Conservation (phyloP, 2,797 vertebrate genomes). For the Phyllotis vaccarum region DNA sequence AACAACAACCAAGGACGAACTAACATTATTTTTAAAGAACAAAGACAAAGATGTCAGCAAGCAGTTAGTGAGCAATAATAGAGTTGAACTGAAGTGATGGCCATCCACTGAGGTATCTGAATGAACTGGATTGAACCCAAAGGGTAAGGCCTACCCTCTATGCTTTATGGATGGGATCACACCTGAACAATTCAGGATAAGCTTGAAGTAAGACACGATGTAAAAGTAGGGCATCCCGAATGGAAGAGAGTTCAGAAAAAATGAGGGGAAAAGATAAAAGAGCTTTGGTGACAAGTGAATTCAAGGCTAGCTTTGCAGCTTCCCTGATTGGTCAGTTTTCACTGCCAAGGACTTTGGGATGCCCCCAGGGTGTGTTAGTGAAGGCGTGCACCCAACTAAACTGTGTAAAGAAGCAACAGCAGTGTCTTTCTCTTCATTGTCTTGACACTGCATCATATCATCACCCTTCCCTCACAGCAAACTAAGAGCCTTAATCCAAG, state of each 20-base stretch:
- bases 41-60: conserved; percentile 34
- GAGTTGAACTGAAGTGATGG: neutral
- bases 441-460: neutral
- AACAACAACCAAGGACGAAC: neutral
- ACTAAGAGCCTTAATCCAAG: neutral
- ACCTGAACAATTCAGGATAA: neutral
- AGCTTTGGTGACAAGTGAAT: neutral
- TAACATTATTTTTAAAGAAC: conserved; percentile 17
- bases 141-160: neutral
- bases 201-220: conserved; percentile 7
- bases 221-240: neutral
- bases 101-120: neutral
- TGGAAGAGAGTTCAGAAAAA: conserved; percentile 12
- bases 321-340: neutral
- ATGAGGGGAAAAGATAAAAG: neutral
- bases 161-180: neutral
- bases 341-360: neutral
- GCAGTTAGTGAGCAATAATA: neutral
- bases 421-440: neutral
- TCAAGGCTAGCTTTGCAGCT: neutral
- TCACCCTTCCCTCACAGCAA: neutral
- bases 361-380: neutral
- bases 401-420: neutral
- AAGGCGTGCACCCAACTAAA: neutral
- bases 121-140: neutral